Conservation (phyloP, 1,140 invertebrate genomes). For the Nebria ingens region DNA sequence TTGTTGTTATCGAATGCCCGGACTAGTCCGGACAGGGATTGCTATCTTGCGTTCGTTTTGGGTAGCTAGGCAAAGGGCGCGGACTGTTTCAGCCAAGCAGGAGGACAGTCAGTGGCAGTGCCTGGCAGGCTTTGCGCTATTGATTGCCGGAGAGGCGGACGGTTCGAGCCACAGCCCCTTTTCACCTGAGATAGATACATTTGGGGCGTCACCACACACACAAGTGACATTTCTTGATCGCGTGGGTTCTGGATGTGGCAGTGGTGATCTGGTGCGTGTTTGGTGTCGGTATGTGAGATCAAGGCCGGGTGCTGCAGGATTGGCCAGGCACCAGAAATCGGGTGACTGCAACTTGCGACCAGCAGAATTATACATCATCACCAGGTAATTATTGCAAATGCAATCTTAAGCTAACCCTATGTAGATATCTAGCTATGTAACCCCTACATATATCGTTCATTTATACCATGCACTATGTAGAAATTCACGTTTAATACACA, state of each 20-base stretch:
- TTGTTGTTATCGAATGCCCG: no score
- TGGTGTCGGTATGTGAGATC: constrained; percentile 1
- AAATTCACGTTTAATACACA: no score
- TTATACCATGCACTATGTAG: neutral
- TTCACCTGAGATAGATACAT: constrained; percentile 22
- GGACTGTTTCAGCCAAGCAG: constrained; percentile 5
- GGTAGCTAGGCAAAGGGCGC: neutral
- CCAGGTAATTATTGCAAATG: no score
- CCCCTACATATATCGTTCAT: neutral
- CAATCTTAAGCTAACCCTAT: neutral
- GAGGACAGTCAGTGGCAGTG: constrained; percentile 1
- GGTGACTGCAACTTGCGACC: neutral
- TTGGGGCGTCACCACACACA: constrained; percentile 27
- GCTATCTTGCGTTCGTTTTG: neutral
- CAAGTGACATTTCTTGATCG: constrained; percentile 16
- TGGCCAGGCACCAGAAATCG: neutral
- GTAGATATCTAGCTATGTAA: no score
- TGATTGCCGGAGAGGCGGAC: constrained; percentile 19
- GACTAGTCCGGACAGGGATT: no score
- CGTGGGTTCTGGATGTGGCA: constrained; percentile 12
- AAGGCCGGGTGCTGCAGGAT: neutral
- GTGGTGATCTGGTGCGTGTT: constrained; percentile 13
- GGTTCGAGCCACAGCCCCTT: constrained; percentile 25
- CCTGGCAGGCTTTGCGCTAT: constrained; percentile 16
- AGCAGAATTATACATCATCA: neutral